These are phyloP conservation scores for Pentamera pediparva DNA, from an alignment of 53 echinoderm and acorn worm genomes.

Conservation along the genomic window DNA sequence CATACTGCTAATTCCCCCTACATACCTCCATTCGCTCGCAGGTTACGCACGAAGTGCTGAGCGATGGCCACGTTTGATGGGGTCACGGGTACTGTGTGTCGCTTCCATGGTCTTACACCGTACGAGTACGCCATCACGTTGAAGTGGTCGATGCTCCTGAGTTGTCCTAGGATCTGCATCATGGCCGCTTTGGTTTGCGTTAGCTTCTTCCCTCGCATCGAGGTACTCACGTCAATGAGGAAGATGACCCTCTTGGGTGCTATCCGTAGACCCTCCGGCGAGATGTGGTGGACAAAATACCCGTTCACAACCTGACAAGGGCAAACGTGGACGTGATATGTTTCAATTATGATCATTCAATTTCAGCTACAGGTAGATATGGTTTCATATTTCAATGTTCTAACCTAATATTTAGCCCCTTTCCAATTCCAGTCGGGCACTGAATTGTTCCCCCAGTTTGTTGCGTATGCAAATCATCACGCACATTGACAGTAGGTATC, in stretches of 20 bases:
- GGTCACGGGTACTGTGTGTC: conserved; percentile 6
- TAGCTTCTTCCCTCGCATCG: conserved; percentile 63
- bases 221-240: conserved; percentile 81
- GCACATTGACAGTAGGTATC: too few relatives aligned
- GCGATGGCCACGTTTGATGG: not conserved
- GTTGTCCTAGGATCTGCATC: conserved; percentile 58
- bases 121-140: conserved; percentile 38
- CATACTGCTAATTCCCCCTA: too few relatives aligned
- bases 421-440: too few relatives aligned
- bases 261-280: conserved; percentile 62
- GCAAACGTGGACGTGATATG: too few relatives aligned
- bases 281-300: conserved; percentile 91
- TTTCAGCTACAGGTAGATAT: too few relatives aligned
- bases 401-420: too few relatives aligned
- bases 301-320: conserved; percentile 91
- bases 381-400: too few relatives aligned
- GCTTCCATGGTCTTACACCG: conserved; percentile 5
- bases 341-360: too few relatives aligned
- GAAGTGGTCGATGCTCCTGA: conserved; percentile 51
- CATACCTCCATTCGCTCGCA: conserved; percentile 37
- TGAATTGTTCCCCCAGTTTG: too few relatives aligned
- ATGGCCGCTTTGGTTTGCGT: conserved; percentile 67
- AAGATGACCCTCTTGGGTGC: conserved; percentile 78
- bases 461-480: too few relatives aligned
- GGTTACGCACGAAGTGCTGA: not conserved